Evolutionary conservation across 2,113 vertebrate species (phyloP).

Genomic region (Cairina moschata): DNA sequence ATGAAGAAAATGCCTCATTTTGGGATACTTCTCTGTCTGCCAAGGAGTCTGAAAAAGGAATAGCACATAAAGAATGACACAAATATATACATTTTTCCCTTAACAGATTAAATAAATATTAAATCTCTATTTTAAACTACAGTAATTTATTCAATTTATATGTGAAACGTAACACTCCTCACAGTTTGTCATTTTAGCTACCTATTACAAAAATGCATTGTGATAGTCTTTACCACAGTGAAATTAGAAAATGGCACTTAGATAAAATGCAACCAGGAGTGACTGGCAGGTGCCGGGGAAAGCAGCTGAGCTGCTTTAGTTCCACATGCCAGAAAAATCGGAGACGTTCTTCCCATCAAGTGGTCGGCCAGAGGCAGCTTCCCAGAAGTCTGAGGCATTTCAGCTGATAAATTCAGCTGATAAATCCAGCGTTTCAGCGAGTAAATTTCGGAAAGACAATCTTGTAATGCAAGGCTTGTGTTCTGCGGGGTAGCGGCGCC

Average conservation of each 20-base stretch:
- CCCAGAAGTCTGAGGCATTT: conserved; percentile 40
- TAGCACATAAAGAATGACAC: neutral
- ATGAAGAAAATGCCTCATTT: neutral
- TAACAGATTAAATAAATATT: neutral
- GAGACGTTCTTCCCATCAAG: neutral
- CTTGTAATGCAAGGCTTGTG: neutral
- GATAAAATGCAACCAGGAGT: conserved; percentile 22
- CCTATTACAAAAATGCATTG: neutral
- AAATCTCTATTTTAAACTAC: neutral
- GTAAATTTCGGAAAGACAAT: neutral
- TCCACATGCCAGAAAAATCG: neutral
- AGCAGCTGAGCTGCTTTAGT: neutral
- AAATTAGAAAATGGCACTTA: conserved; percentile 34
- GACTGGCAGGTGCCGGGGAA: conserved; percentile 26
- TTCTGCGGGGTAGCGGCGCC: neutral
- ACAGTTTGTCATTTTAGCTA: neutral
- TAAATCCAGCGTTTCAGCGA: neutral
- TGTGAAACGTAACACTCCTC: neutral
- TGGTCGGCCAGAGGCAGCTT: conserved; percentile 27
- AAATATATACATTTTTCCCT: neutral
- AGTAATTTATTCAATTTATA: conserved; percentile 14
- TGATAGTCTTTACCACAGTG: neutral
- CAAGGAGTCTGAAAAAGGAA: neutral
- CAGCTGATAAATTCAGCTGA: conserved; percentile 48
- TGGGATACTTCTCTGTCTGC: neutral